Base-by-base conservation (phyloP, 2,888 invertebrate genomes). In the Silvanus unidentatus region DNA sequence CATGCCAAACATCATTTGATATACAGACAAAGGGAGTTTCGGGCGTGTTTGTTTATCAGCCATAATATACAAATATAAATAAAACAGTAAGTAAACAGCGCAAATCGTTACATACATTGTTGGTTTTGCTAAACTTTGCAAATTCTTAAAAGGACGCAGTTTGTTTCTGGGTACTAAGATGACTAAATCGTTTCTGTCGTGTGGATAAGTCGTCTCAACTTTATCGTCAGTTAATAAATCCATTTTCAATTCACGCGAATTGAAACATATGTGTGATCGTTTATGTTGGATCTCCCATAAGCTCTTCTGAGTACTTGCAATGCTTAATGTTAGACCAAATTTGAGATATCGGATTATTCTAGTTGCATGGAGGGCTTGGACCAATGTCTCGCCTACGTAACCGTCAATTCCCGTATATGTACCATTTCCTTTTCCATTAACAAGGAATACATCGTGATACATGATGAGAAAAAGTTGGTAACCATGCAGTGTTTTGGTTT, bases 181-280 rank as follows among this genome's bases (percentile, higher is more conserved):
- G 2, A 43, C 43, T 11, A 43, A 22, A 15, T 43, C 43, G 15
- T 43, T 39, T 22, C 43, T 29, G 10, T 39, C 39, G 35, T 43
- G 43, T 8, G 34, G 16, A 12, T 16, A 9, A 9, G 39, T 43
- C 16, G 22, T 38, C 10, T 43, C 43, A 36, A 41, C 15, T 41
- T 41, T 32, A 30, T 32, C 34, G 12, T 10, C 34, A 5, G 8
- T 5, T 5, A 22, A 22, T 5, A 11, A 10, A 22, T 2, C 15
- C 14, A 11, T 10, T 2, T 5, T 14, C 35, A 28, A 39, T 1
- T 11, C 39, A 15, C 37, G 29, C 34, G 39, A 32, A 27, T 43
- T 43, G 15, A 43, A 43, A 14, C 22, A 22, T 1, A 39, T 39
- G 4, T 39, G 43, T 1, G 39, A 16, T 8, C 12, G 6, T 12